Evolutionary conservation across 2,113 vertebrate species (phyloP).

Genomic region (Nothoprocta pentlandii): DNA sequence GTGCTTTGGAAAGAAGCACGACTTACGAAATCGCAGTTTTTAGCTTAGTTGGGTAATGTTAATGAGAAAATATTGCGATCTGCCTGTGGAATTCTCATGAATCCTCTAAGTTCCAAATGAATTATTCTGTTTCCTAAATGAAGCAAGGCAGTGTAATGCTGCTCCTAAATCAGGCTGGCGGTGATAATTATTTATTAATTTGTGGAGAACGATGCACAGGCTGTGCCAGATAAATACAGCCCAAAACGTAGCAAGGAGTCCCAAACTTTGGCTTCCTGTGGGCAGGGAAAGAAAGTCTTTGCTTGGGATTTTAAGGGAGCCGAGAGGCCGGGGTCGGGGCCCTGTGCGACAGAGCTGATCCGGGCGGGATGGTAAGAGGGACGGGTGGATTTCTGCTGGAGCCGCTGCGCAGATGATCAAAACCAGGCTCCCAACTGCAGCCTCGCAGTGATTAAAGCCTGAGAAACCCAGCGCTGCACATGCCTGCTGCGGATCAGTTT

Average conservation of each 20-base stretch:
- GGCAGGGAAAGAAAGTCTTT: background rate
- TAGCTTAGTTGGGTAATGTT: constrained; percentile 54
- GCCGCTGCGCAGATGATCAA: background rate
- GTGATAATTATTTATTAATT: background rate
- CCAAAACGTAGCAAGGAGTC: background rate
- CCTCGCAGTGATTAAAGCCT: background rate
- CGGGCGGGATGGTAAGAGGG: background rate
- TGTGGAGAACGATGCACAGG: background rate
- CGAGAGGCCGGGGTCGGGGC: background rate
- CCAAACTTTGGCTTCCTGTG: background rate
- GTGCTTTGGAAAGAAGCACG: constrained; percentile 33
- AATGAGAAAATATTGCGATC: constrained; percentile 51
- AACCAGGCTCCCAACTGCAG: constrained; percentile 5
- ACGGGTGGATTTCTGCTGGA: background rate
- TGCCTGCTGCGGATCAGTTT: background rate
- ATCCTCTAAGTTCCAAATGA: constrained; percentile 38
- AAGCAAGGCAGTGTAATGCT: background rate
- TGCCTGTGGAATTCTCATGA: background rate
- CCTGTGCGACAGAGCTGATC: fast-evolving
- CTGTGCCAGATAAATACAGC: background rate
- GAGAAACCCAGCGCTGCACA: background rate
- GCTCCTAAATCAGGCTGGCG: constrained; percentile 7
- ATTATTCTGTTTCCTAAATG: constrained; percentile 54
- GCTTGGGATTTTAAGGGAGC: background rate
- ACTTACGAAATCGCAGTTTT: constrained; percentile 52